Evolutionary conservation across 1,140 invertebrate species (phyloP).

Genomic region (Scaptodrosophila lebanonensis): DNA sequence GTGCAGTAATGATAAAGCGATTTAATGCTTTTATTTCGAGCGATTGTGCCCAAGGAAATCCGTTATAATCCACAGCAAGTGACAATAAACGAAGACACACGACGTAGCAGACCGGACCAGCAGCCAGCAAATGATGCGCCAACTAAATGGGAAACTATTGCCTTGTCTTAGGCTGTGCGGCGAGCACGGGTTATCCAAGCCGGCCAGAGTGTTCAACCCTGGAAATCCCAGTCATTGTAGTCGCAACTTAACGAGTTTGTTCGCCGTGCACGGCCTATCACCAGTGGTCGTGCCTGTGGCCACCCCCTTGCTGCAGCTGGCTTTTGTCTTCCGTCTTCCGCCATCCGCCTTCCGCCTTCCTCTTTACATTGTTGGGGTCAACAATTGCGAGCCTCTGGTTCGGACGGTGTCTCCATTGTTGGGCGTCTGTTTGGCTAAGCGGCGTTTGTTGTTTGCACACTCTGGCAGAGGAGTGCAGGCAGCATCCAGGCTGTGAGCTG

Average conservation of each 20-base stretch:
- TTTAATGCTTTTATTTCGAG: slow-evolving; percentile 69
- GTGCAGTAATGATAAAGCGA: slow-evolving; percentile 70
- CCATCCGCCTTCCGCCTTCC: background rate
- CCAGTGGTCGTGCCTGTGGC: background rate
- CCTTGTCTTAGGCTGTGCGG: slow-evolving; percentile 32
- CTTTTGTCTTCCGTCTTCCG: slow-evolving; percentile 10
- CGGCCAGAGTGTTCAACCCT: slow-evolving; percentile 4
- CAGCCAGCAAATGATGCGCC: background rate
- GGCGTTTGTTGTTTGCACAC: background rate
- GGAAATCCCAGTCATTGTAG: slow-evolving; percentile 29
- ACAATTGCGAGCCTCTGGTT: slow-evolving; percentile 14
- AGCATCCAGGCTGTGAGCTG: slow-evolving; percentile 4
- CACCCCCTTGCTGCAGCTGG: slow-evolving; percentile 4
- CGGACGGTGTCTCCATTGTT: background rate
- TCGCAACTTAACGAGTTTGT: slow-evolving; percentile 12
- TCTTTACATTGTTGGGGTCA: slow-evolving; percentile 4
- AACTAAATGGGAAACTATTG: slow-evolving; percentile 57
- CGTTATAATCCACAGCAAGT: slow-evolving; percentile 72
- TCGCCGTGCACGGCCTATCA: background rate
- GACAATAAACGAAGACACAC: slow-evolving; percentile 68
- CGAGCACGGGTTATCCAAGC: background rate
- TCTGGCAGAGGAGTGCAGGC: background rate
- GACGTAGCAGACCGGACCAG: background rate
- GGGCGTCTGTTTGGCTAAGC: no score
- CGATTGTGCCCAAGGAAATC: slow-evolving; percentile 65